Base-by-base conservation (phyloP, 2,113 vertebrate species). In the Ancistrus triradiatus region DNA sequence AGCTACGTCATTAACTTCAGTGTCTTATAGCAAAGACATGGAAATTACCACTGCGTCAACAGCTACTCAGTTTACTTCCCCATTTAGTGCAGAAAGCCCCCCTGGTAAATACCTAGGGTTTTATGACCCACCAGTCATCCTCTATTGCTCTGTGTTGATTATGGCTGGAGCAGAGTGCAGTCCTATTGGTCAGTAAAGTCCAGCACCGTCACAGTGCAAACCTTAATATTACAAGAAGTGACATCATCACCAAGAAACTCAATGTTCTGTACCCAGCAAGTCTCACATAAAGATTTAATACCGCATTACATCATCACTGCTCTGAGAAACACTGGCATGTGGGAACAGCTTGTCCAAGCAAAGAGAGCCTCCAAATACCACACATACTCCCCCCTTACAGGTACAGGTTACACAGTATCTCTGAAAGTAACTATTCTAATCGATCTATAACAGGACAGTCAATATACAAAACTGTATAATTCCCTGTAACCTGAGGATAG, bases 261-360 rank as follows among this genome's bases (percentile, higher is more conserved):
- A 18, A 40, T 31, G 18, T 19, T 2, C 35, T 40, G 11, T 11
- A 38, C 55, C 38, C n/a, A 43, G 31, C 33, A 66, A 49, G 35
- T 66, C 47, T 24, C 51, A 66, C 47, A 49, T 24, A 5, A 11
- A 17, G 24, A 59, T 14, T 27, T 57, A 7, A 66, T 50, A 49
- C 19, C 40, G 13, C 55, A n/a, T 28, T 31, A 35, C 17, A 47
- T 40, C 33, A 50, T 59, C 50, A 42, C 3, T 59, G 24, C 46
- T 59, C 18, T 33, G 7, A 46, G 27, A 56, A 6, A 18, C 15
- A 40, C 7, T 4, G 8, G 18, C 22, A 57, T 1, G 6, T 15
- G 15, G 7, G 42, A 14, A 14, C 46, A 46, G 28, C 33, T 21
- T 46, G 42, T 24, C 19, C 18, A 40, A 8, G 8, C n/a, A 17